Base-by-base conservation (phyloP, 1,140 invertebrate species). In the Lycorma delicatula region DNA sequence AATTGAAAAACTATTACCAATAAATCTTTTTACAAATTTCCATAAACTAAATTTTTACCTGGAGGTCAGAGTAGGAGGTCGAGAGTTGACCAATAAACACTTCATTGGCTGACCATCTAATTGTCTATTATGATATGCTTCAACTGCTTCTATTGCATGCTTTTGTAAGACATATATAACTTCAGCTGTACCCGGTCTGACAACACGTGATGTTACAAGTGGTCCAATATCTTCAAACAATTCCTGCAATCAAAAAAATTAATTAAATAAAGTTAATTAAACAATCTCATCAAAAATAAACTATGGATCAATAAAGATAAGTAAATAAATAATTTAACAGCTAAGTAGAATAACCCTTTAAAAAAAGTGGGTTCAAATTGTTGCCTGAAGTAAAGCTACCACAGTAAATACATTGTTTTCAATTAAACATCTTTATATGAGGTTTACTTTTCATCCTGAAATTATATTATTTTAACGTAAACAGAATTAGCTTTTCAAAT, bases 191-290 rank as follows among this genome's bases (percentile, higher is more conserved):
- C 92, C 91, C 3, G 85, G 82, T 50, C 89, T 81, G n/a, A 93
- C 82, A 63, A 95, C 75, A 63, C 85, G 81, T 1, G 90, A 90
- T 60, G 86, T 83, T 34, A 90, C 73, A 66, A 97, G 78, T 46
- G 89, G 83, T 11, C 93, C 93, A 57, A 96, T 85, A 68, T 93
- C 91, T 67, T 89, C 90, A 77, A 96, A 96, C 46, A 97, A 75
- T 75, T 97, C 93, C 82, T 91, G 60, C n/a, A 54, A n/a, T n/a
- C n/a, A n/a, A n/a, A n/a, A n/a, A n/a, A 1, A 36, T 50, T 23
- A 2, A 1, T 25, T 54, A 25, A 36, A 47, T 38, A 41, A 31
- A 46, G 6, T 9, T 9, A 50, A 22, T n/a, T 51, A n/a, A 12
- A n/a, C 16, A 51, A 51, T 52, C 16, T 7, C n/a, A 29, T 22